phyloP scores from a whole-genome alignment of 2,888 invertebrate species.

The Venusia cambrica region DNA sequence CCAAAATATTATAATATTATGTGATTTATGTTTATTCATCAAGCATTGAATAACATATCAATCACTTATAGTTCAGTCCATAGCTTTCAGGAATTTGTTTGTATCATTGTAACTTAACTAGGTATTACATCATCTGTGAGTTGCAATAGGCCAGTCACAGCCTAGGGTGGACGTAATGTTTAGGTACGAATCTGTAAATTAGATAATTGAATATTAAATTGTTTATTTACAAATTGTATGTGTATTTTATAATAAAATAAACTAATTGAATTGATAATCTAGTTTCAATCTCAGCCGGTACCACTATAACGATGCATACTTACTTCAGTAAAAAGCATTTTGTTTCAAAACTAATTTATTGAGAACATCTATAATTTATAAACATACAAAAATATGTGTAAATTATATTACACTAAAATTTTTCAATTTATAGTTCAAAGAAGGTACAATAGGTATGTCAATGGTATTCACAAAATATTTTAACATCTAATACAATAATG shows the following conservation, averaged over 20 bases:
- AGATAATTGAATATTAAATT: conserved; percentile 76
- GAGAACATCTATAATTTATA: conserved; percentile 10
- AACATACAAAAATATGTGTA: conserved; percentile 8
- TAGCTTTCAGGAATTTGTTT: conserved; percentile 28
- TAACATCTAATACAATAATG: too few relatives aligned
- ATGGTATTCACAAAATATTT: too few relatives aligned
- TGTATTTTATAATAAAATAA: conserved; percentile 80
- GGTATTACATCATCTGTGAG: conserved; percentile 26
- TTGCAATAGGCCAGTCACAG: conserved; percentile 31
- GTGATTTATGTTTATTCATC: conserved; percentile 24
- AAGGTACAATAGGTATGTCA: background rate
- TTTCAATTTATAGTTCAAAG: background rate
- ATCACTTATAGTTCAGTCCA: conserved; percentile 39
- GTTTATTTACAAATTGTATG: conserved; percentile 81
- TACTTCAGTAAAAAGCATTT: conserved; percentile 4
- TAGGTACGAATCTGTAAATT: conserved; percentile 66
- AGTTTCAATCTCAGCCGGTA: conserved; percentile 31
- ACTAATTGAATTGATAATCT: conserved; percentile 47
- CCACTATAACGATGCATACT: background rate
- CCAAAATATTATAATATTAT: background rate
- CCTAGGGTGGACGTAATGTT: conserved; percentile 53
- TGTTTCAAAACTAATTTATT: conserved; percentile 12
- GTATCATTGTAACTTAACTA: conserved; percentile 20
- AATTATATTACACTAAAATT: background rate
- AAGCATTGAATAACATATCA: conserved; percentile 60